These are phyloP conservation scores for Rhaphigaster nebulosa DNA, from an alignment of 2,888 invertebrate species.

Conservation along the genomic window DNA sequence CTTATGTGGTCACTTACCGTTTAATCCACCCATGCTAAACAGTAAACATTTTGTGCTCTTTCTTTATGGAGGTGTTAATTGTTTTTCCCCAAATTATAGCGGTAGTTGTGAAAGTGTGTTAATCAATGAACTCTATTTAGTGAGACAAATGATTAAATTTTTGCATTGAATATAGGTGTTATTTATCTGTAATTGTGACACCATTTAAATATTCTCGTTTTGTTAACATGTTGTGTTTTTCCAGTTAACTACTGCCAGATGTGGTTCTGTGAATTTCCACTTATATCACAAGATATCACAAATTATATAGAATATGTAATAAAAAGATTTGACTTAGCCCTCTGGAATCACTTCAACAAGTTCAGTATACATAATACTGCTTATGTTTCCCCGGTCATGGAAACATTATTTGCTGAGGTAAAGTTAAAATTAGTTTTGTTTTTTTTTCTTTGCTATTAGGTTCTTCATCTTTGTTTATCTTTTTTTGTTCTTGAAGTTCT, in stretches of 20 bases:
- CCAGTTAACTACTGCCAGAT: slow-evolving; percentile 2
- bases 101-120: not conserved
- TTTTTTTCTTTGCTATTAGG: not conserved
- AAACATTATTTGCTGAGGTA: slow-evolving; percentile 40
- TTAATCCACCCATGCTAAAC: too few species aligned
- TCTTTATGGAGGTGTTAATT: too few species aligned
- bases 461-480: not conserved
- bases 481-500: not conserved
- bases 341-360: slow-evolving; percentile 27
- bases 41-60: too few species aligned
- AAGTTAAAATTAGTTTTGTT: not conserved
- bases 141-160: not conserved
- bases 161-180: not conserved
- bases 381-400: not conserved
- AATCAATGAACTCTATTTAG: not conserved
- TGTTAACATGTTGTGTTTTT: not conserved
- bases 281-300: not conserved
- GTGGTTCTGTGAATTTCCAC: slow-evolving; percentile 25
- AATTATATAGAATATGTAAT: not conserved
- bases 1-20: too few species aligned
- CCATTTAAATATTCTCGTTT: not conserved
- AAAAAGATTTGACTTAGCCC: not conserved
- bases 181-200: not conserved
- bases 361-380: not conserved
- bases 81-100: too few species aligned